Evolutionary conservation across 1,140 invertebrate species (phyloP).

Genomic region (Ephestia elutella): DNA sequence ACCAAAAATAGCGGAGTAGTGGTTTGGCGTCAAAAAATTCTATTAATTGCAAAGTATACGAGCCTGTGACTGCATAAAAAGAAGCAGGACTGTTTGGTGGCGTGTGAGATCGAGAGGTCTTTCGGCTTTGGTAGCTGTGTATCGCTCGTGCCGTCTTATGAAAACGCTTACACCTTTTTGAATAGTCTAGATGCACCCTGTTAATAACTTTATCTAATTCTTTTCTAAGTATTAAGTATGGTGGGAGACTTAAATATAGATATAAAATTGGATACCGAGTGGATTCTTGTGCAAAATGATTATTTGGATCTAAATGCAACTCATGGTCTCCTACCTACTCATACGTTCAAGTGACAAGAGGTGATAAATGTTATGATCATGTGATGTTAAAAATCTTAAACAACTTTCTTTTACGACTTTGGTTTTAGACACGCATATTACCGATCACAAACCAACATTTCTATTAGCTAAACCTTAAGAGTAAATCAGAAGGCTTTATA

Average conservation of each 20-base stretch:
- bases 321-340: slow-evolving; percentile 10
- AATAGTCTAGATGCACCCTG: slow-evolving; percentile 11
- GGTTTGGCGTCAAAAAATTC: no score
- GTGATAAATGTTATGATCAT: slow-evolving; percentile 12
- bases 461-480: no score
- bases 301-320: slow-evolving; percentile 9
- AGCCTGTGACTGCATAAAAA: neutral
- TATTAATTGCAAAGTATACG: neutral
- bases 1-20: slow-evolving; percentile 25
- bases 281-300: neutral
- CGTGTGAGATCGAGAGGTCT: neutral
- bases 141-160: no score
- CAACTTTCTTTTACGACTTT: neutral
- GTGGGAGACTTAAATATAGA: no score
- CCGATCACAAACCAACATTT: no score
- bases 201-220: neutral
- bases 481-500: no score
- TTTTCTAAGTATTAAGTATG: neutral
- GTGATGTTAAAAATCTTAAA: slow-evolving; percentile 17
- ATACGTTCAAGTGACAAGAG: slow-evolving; percentile 9
- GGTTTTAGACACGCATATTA: no score
- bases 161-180: slow-evolving; percentile 18
- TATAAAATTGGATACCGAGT: no score
- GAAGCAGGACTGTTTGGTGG: slow-evolving; percentile 14
- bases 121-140: slow-evolving; percentile 19